These are phyloP conservation scores for Festucalex cinctus DNA, from an alignment of 2,113 vertebrate genomes.

Conservation along the genomic window DNA sequence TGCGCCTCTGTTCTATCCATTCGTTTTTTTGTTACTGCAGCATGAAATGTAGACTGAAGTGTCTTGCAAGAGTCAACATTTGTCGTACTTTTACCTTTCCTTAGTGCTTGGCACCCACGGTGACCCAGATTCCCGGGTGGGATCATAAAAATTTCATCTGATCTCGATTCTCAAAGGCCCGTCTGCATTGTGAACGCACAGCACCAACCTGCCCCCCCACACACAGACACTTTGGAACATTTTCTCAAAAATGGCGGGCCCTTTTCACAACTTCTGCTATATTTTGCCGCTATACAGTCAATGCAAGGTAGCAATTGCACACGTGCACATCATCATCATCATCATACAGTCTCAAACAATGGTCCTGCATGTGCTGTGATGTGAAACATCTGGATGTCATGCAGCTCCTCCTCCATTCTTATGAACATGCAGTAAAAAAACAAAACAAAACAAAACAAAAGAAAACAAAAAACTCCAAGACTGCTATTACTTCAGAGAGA, in stretches of 20 bases:
- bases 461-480: no score
- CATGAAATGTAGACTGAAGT: neutral
- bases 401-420: slow-evolving; percentile 14
- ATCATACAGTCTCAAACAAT: no score
- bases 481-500: no score
- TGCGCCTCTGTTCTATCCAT: neutral
- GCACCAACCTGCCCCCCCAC: slow-evolving; percentile 5
- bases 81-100: slow-evolving; percentile 27
- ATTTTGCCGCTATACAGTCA: slow-evolving; percentile 48
- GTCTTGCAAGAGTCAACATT: slow-evolving; percentile 15
- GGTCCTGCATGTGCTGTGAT: slow-evolving; percentile 26
- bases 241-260: slow-evolving; percentile 23
- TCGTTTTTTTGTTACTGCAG: neutral
- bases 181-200: neutral
- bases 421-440: neutral
- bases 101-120: no score
- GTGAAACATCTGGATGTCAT: slow-evolving; percentile 57
- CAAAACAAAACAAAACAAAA: neutral
- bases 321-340: neutral
- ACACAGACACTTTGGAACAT: no score
- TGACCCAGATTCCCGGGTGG: slow-evolving; percentile 47
- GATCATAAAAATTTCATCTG: slow-evolving; percentile 44
- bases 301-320: slow-evolving; percentile 47
- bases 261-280: slow-evolving; percentile 34
- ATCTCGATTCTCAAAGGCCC: slow-evolving; percentile 39